These are phyloP conservation scores for Cyprinodon variegatus DNA, from an alignment of 2,113 vertebrate species.

Conservation along the genomic window DNA sequence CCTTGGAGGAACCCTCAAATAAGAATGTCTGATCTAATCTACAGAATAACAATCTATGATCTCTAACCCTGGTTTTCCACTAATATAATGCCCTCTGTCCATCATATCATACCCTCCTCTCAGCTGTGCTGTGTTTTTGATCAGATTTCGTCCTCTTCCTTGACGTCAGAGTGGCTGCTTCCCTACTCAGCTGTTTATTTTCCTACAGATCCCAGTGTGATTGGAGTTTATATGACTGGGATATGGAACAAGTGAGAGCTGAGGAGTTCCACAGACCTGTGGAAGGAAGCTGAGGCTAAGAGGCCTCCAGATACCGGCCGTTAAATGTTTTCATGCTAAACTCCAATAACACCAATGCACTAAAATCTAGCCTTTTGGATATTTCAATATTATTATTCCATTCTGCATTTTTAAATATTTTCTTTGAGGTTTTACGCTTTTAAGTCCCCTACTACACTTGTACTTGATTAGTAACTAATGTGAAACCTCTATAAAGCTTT, in stretches of 20 bases:
- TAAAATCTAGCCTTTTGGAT: neutral
- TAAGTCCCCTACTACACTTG: neutral
- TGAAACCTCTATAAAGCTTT: neutral
- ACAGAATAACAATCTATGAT: slow-evolving; percentile 26
- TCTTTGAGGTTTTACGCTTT: neutral
- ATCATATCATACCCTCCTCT: slow-evolving; percentile 24
- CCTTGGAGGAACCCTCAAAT: slow-evolving; percentile 15
- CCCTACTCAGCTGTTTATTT: slow-evolving; percentile 61
- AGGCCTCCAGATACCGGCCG: slow-evolving; percentile 46
- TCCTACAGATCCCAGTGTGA: slow-evolving; percentile 55
- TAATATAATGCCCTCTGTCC: slow-evolving; percentile 18
- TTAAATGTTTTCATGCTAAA: slow-evolving; percentile 30
- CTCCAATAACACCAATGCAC: slow-evolving; percentile 31
- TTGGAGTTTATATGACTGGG: slow-evolving; percentile 48
- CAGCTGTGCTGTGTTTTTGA: slow-evolving; percentile 56
- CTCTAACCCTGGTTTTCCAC: slow-evolving; percentile 28
- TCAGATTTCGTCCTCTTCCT: slow-evolving; percentile 61
- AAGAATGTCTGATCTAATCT: slow-evolving; percentile 28
- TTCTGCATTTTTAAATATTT: no score
- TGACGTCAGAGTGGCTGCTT: slow-evolving; percentile 63
- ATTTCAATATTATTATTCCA: neutral
- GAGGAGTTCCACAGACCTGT: slow-evolving; percentile 25
- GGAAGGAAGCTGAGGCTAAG: slow-evolving; percentile 30
- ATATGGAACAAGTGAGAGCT: slow-evolving; percentile 59
- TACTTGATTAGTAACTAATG: no score